A percentile compares a stretch with the other conserved stretches of the same genome.
phyloP scores from a whole-genome alignment of 1,140 invertebrate species.

The Ceratina japonica region DNA sequence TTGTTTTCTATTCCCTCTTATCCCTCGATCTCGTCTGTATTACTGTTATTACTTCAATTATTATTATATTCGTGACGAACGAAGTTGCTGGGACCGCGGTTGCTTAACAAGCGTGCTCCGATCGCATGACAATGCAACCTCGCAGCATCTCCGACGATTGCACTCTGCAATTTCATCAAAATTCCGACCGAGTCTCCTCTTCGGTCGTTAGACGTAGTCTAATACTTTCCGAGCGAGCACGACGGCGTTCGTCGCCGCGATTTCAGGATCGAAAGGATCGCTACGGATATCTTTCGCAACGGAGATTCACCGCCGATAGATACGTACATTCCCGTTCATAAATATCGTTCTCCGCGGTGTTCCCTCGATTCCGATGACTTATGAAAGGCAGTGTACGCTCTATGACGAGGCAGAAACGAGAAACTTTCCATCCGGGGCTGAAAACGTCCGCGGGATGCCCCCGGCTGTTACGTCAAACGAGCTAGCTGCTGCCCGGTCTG shows the following conservation, averaged over 20 bases:
- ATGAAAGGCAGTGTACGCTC: no score
- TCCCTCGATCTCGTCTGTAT: background rate
- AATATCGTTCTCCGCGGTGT: no score
- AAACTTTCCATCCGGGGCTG: constrained; percentile 33
- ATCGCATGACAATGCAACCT: background rate
- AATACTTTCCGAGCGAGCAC: background rate
- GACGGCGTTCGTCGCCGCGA: background rate
- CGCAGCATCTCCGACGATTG: background rate
- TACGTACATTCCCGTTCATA: no score
- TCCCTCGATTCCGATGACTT: no score
- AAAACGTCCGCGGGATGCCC: constrained; percentile 15
- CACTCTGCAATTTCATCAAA: background rate
- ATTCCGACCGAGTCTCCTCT: no score
- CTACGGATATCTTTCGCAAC: constrained; percentile 31
- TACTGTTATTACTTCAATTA: constrained; percentile 3
- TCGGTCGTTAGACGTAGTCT: background rate
- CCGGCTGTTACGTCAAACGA: constrained; percentile 26
- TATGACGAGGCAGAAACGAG: constrained; percentile 19
- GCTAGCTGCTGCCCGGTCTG: constrained; percentile 2
- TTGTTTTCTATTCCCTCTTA: constrained; percentile 5
- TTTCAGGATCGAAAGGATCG: background rate
- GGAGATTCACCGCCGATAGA: constrained; percentile 29
- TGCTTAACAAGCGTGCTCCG: background rate
- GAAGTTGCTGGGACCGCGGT: background rate
- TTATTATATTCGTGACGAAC: background rate